A percentile compares a stretch with the other conserved stretches of the same genome.
Conservation (phyloP, 2,113 vertebrate species). For the Anolis carolinensis region DNA sequence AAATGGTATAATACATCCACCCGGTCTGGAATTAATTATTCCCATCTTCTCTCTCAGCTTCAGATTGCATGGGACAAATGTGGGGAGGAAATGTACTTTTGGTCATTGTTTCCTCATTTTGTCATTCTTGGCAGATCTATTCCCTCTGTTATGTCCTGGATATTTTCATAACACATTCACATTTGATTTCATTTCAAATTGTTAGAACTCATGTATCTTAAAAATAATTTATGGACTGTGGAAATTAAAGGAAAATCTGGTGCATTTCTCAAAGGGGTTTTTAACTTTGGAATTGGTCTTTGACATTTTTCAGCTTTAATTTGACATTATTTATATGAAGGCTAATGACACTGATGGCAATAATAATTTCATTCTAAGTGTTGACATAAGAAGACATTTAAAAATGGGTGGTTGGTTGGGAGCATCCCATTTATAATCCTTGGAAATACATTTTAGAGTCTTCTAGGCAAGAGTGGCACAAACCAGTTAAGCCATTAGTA, state of each 20-base stretch:
- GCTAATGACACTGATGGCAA: conserved; percentile 4
- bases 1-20: background rate
- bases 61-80: background rate
- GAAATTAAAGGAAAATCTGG: conserved; percentile 30
- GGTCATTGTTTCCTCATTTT: background rate
- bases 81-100: background rate
- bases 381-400: background rate
- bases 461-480: background rate
- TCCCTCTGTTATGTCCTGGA: background rate
- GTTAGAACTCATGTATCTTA: conserved; percentile 36
- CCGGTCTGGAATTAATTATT: background rate
- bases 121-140: background rate
- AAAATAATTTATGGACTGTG: conserved; percentile 60
- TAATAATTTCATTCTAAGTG: conserved; percentile 1
- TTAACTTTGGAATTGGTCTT: background rate
- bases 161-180: background rate
- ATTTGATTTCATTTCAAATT: background rate
- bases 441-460: background rate
- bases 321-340: conserved; percentile 10
- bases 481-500: background rate
- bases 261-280: rapidly evolving
- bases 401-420: background rate
- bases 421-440: background rate
- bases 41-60: background rate
- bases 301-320: background rate